phyloP scores from a whole-genome alignment of 2,888 invertebrate genomes.

The Himalopsyche kuldschensis region DNA sequence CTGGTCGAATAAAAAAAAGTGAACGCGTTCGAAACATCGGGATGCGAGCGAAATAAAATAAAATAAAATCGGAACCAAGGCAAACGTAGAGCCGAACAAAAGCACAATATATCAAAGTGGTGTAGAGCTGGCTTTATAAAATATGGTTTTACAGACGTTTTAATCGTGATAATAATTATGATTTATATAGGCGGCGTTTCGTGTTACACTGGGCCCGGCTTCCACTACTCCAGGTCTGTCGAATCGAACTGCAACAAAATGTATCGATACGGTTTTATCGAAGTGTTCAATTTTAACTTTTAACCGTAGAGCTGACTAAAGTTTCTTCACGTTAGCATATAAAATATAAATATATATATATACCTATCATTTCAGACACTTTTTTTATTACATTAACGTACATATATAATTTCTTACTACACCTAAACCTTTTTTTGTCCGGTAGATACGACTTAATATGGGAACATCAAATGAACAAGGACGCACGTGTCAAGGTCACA shows the following conservation, averaged over 20 bases:
- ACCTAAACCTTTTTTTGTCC: too few relatives aligned
- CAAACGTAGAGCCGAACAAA: conserved; percentile 27
- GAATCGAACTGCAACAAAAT: neutral
- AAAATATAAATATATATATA: too few relatives aligned
- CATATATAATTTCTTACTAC: too few relatives aligned
- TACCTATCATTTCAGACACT: too few relatives aligned
- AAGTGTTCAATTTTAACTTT: too few relatives aligned
- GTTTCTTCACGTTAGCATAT: too few relatives aligned
- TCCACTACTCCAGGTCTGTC: neutral
- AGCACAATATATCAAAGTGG: conserved; percentile 35
- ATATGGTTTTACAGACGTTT: conserved; percentile 37
- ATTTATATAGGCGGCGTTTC: conserved; percentile 36
- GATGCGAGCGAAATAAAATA: conserved; percentile 11
- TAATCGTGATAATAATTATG: conserved; percentile 40
- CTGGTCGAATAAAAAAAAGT: conserved; percentile 5
- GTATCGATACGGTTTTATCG: neutral
- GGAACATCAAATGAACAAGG: too few relatives aligned
- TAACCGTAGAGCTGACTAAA: too few relatives aligned
- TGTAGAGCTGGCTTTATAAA: conserved; percentile 22
- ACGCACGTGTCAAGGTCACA: too few relatives aligned
- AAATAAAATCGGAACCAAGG: neutral
- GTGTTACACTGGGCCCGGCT: conserved; percentile 9
- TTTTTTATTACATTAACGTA: too few relatives aligned
- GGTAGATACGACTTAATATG: too few relatives aligned
- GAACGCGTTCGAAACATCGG: neutral